phyloP scores from a whole-genome alignment of 2,113 vertebrate species.

The Channa argus region DNA sequence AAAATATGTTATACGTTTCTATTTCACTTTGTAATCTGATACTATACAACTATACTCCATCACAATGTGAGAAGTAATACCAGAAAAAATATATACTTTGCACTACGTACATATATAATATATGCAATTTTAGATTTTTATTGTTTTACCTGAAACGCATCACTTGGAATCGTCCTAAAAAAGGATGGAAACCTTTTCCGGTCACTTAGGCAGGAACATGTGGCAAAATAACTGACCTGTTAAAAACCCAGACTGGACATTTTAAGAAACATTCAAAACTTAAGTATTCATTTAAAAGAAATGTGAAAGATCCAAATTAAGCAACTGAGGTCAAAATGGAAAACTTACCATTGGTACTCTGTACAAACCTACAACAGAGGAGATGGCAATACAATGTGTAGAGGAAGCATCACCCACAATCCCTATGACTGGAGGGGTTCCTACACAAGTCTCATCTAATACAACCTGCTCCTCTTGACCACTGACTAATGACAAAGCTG shows the following conservation, averaged over 20 bases:
- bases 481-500: constrained; percentile 66
- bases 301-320: neutral
- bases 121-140: too few relatives aligned
- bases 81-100: too few relatives aligned
- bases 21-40: neutral
- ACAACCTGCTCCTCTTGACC: constrained; percentile 53
- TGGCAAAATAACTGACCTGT: constrained; percentile 46
- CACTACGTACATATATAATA: too few relatives aligned
- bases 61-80: too few relatives aligned
- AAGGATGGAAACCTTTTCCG: constrained; percentile 28
- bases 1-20: neutral
- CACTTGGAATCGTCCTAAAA: constrained; percentile 51
- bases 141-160: constrained; percentile 41
- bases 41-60: too few relatives aligned
- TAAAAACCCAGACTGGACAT: neutral
- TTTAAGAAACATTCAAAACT: too few relatives aligned
- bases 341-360: constrained; percentile 73
- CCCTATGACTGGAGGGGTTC: constrained; percentile 35
- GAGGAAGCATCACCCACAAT: constrained; percentile 73
- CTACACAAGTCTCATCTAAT: constrained; percentile 49
- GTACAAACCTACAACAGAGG: constrained; percentile 73
- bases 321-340: neutral
- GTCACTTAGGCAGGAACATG: constrained; percentile 3
- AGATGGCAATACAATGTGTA: constrained; percentile 72
- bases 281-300: too few relatives aligned